Evolutionary conservation across 2,113 vertebrate species (phyloP), one percentile per base, ranked within the genome.

Genomic region (Phylloscopus trochilus): DNA sequence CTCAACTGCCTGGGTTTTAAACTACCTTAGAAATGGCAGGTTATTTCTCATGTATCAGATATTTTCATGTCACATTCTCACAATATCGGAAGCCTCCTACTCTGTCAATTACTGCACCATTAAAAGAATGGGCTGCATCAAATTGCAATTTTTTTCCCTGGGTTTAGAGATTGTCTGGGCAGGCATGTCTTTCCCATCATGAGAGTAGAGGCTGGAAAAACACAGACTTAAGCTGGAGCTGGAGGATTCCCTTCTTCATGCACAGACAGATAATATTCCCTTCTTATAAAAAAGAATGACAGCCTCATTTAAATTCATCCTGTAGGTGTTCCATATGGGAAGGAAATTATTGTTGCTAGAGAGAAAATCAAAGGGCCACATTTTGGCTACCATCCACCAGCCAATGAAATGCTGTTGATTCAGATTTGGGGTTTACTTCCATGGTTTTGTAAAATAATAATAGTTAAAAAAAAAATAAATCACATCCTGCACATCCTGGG

Each of bases 21-120:
- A 60, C 89, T 76, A 46, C 74, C 58, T 83, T 41, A 73, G 58
- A 75, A 95, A 72, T 89, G 91, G 74, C 92, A 97, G 94, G 91
- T 92, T 94, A 90, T 94, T 96, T 92, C 94, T 78, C 80, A 87
- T 52, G 15, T 87, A 63, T 81, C 89, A 81, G 81, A 59, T 84
- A 89, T 87, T 96, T 83, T 83, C 20, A 26, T 26, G 62, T 83
- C 94, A 75, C 44, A 39, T 64, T 64, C 82, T 39, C 62, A 67
- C 80, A 87, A 31, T 53, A 78, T 39, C 1, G 53, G 66, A 89
- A 83, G 26, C 76, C 60, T 80, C 83, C 90, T 44, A n/a, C 66
- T 64, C 58, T 58, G 37, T 81, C 85, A 68, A 90, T 93, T 92
- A 60, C 56, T 49, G 31, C 23, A 31, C 31, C 63, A 81, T 83